Evolutionary conservation across 2,113 vertebrate species (phyloP).

Genomic region (Campylorhamphus procurvoides): DNA sequence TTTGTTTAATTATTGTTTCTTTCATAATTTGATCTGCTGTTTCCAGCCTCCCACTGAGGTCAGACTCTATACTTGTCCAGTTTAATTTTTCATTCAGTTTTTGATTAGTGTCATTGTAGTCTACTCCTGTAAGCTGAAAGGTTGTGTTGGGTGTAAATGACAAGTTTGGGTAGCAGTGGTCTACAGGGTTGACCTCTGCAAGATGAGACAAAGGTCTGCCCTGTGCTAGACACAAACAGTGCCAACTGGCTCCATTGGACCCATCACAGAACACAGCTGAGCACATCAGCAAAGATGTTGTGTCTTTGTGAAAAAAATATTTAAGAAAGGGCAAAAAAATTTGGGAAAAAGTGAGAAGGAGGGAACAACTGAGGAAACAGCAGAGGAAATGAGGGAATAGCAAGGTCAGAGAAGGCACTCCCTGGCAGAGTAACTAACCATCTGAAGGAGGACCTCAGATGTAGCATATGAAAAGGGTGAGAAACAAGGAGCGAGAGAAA

Average conservation of each 20-base stretch:
- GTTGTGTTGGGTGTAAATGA: neutral
- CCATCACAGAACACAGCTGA: neutral
- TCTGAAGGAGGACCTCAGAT: neutral
- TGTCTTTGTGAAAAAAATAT: neutral
- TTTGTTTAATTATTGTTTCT: neutral
- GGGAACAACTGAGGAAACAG: neutral
- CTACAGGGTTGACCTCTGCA: neutral
- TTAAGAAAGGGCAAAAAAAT: neutral
- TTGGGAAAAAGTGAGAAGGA: neutral
- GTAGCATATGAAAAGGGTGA: neutral
- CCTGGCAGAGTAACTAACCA: neutral
- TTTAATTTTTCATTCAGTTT: neutral
- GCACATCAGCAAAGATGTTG: neutral
- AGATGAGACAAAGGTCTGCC: neutral
- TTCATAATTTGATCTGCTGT: neutral
- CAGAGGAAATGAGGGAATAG: neutral
- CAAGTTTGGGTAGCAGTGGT: neutral
- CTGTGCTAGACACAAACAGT: neutral
- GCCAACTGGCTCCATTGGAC: fast-evolving
- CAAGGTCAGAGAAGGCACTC: neutral
- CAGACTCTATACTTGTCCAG: neutral
- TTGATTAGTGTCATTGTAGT: neutral
- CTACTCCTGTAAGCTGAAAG: neutral
- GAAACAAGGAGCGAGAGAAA: neutral
- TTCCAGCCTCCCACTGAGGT: neutral